Evolutionary conservation across 2,888 invertebrate species (phyloP), one percentile per base, ranked within the genome.

Genomic region (Agrotis exclamationis): DNA sequence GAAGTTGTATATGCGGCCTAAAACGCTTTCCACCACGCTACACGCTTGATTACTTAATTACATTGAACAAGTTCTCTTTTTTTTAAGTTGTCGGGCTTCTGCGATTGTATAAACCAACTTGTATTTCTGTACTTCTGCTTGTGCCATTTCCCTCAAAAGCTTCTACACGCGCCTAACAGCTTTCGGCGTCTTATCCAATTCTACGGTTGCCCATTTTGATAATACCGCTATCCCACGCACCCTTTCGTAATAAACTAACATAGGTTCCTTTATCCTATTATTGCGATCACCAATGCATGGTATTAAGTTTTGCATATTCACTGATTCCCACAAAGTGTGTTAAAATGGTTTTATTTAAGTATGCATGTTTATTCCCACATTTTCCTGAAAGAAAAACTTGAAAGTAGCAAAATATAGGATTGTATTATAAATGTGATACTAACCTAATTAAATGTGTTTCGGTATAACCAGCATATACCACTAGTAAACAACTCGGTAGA

Each of bases 391-490:
- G 14, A 65, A 18, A 33, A 28, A 18, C 54, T 13, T 56, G 5
- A 6, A 20, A 1, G 0, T 20, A 5, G 1, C 20, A n/a, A 33
- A 47, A 28, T 51, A 18, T 11, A 69, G 39, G 39, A 39, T 39
- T 39, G 9, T 39, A 39, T 11, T 39, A 39, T 14, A 3, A 33
- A 56, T 33, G 13, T 56, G 5, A n/a, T 33, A 56, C 54, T 33
- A n/a, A 56, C 56, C 6, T 56, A 33, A 56, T 33, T 56, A 33
- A 33, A 50, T 53, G 14, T 76, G 70, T 58, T 76, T 76, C 22
- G 16, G 24, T 39, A 78, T 24, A 51, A n/a, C 28, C 45, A 59
- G 51, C 74, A 53, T 39, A 20, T 47, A 51, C 28, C 16, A 45
- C 51, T 39, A 50, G 20, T 58, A 33, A 62, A 45, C 47, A 58